These are phyloP conservation scores for Protaetia brevitarsis DNA, from an alignment of 1,140 invertebrate genomes.

Conservation along the genomic window DNA sequence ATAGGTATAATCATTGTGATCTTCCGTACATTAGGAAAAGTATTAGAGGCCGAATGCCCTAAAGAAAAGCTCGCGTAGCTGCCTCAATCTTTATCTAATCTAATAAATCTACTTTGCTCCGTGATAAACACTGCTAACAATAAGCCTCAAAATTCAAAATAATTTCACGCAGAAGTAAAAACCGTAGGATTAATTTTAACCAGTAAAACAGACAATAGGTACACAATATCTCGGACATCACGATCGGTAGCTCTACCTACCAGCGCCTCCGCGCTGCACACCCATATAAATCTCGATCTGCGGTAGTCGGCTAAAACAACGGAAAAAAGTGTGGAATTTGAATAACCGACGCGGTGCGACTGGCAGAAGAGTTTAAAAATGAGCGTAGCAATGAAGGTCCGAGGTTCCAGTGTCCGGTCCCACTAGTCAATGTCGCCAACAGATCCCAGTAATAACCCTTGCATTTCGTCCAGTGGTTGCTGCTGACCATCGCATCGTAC, in stretches of 20 bases:
- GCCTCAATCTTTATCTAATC: too few species aligned
- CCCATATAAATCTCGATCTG: slow-evolving; percentile 15
- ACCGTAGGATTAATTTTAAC: slow-evolving; percentile 7
- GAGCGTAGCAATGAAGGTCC: slow-evolving; percentile 16
- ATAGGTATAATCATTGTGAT: too few species aligned
- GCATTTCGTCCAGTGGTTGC: background rate
- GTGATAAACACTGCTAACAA: background rate
- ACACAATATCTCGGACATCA: slow-evolving; percentile 15
- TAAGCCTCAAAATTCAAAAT: background rate
- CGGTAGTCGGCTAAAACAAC: slow-evolving; percentile 8
- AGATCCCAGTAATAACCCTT: slow-evolving; percentile 17
- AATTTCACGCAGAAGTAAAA: slow-evolving; percentile 2
- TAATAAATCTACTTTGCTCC: background rate
- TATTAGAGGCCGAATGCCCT: too few species aligned
- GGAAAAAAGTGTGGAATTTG: slow-evolving; percentile 11
- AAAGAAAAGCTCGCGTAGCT: too few species aligned
- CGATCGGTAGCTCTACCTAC: background rate
- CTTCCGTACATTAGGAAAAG: too few species aligned
- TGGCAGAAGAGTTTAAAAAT: slow-evolving; percentile 18
- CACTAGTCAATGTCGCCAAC: slow-evolving; percentile 17
- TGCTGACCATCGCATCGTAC: slow-evolving; percentile 11
- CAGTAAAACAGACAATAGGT: slow-evolving; percentile 9
- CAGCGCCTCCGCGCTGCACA: background rate
- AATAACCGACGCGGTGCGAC: slow-evolving; percentile 11
- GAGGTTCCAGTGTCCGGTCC: slow-evolving; percentile 7